Evolutionary conservation across 2,888 invertebrate genomes (phyloP), one percentile per base, ranked within the genome.

Genomic region (Coelopa pilipes): DNA sequence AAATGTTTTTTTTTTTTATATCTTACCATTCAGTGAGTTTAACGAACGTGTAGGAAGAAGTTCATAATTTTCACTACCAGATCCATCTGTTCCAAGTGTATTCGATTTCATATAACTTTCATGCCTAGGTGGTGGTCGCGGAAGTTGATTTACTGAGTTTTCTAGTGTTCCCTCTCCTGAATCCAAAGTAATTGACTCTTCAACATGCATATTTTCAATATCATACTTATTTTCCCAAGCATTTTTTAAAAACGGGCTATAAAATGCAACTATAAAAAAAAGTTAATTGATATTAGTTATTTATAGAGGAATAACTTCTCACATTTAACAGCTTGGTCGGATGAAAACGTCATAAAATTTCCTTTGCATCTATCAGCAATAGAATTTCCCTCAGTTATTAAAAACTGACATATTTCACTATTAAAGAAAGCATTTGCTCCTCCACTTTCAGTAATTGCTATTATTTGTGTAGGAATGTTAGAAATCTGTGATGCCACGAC

Each of bases 191-290:
- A 87, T 86, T 81, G 88, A 88, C 90, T 94, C 94, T 85, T 96
- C 96, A 92, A 96, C 92, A 78, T 96, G 93, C 19, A 96, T 94
- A 84, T 95, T 94, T 86, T 98, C 97, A 72, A 97, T 97, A 89
- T 97, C 96, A 46, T 95, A 96, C 82, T 97, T 96, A 81, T 96
- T 94, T 86, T 97, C 96, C 97, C 96, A 97, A 24, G 96, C 97
- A 87, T 96, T 96, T 86, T 96, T 96, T 89, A 98, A 95, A 90
- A 98, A 98, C 65, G 97, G 96, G 65, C 95, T 96, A 88, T 96
- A 98, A 88, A 96, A 96, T 47, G 96, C 96, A 83, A 96, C 96
- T 96, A 88, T 0, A 89, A 88, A 76, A 75, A 49, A 60, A 1
- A 7, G 15, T 3, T 50, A 70, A 68, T 47, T 24, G 13, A n/a